These are phyloP conservation scores for Peromyscus californicus DNA, from an alignment of 2,113 vertebrate species.

Conservation along the genomic window DNA sequence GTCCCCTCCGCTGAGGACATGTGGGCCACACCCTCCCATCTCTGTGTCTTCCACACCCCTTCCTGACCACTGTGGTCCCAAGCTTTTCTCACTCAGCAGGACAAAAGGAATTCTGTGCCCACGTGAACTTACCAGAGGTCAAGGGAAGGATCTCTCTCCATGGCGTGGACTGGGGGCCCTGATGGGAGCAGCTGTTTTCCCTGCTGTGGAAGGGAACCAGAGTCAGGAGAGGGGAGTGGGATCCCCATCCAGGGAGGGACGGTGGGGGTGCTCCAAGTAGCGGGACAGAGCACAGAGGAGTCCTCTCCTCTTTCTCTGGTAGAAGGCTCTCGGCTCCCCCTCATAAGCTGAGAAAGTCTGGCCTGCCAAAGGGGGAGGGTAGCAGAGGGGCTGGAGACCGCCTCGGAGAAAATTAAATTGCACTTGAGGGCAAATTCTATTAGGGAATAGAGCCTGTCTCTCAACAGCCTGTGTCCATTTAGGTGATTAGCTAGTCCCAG, in stretches of 20 bases:
- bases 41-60: neutral
- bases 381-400: conserved; percentile 86
- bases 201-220: neutral
- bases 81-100: neutral
- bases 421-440: conserved; percentile 99
- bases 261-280: neutral
- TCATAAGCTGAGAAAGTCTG: conserved; percentile 80
- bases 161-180: neutral
- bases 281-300: conserved; percentile 1
- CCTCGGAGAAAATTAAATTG: conserved; percentile 97
- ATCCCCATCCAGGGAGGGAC: neutral
- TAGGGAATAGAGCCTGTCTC: conserved; percentile 96
- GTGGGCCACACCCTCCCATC: neutral
- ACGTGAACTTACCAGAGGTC: conserved; percentile 85
- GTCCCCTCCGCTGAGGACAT: neutral
- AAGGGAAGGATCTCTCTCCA: conserved; percentile 72
- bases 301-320: conserved; percentile 60
- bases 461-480: conserved; percentile 95
- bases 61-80: neutral
- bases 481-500: conserved; percentile 92
- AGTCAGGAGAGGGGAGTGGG: neutral
- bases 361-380: conserved; percentile 77
- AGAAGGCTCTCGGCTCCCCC: conserved; percentile 75
- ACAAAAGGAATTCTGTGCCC: conserved; percentile 75
- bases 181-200: conserved; percentile 7